These are phyloP conservation scores for Saxidomus purpurata DNA, from an alignment of 1,140 invertebrate species.

Conservation along the genomic window DNA sequence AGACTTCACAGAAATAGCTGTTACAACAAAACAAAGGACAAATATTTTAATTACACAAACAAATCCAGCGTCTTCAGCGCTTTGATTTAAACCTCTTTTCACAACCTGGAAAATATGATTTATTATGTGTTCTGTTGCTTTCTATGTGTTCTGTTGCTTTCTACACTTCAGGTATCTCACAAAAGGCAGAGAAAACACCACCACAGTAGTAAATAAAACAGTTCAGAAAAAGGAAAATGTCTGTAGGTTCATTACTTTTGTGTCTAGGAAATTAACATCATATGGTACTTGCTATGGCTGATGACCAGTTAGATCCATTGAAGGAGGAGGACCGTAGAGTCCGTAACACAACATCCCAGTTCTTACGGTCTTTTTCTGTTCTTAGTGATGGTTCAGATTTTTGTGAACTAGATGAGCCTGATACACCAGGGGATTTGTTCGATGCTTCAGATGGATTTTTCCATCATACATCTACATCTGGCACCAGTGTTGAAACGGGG, in stretches of 20 bases:
- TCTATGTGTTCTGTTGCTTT: no score
- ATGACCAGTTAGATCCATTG: slow-evolving; percentile 7
- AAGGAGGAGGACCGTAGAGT: slow-evolving; percentile 42
- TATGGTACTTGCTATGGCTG: slow-evolving; percentile 5
- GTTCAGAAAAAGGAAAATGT: no score
- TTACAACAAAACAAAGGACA: no score
- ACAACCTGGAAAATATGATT: no score
- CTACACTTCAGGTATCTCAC: no score
- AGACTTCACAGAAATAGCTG: no score
- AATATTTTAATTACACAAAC: no score
- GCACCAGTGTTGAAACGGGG: slow-evolving; percentile 14
- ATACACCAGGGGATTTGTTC: slow-evolving; percentile 11
- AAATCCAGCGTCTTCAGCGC: no score
- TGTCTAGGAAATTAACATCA: not conserved
- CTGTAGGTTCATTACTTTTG: not conserved
- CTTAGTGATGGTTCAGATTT: slow-evolving; percentile 67
- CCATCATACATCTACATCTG: slow-evolving; percentile 29
- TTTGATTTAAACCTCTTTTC: no score
- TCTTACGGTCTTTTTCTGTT: slow-evolving; percentile 64
- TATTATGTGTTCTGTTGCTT: no score
- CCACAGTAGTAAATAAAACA: no score
- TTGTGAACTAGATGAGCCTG: slow-evolving; percentile 60
- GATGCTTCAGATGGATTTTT: slow-evolving; percentile 21
- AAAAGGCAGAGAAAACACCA: no score
- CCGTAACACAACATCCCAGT: slow-evolving; percentile 43